A percentile compares a stretch with the other conserved stretches of the same genome.
These are phyloP conservation scores for Anas platyrhynchos DNA, from an alignment of 2,113 vertebrate genomes.

Conservation along the genomic window DNA sequence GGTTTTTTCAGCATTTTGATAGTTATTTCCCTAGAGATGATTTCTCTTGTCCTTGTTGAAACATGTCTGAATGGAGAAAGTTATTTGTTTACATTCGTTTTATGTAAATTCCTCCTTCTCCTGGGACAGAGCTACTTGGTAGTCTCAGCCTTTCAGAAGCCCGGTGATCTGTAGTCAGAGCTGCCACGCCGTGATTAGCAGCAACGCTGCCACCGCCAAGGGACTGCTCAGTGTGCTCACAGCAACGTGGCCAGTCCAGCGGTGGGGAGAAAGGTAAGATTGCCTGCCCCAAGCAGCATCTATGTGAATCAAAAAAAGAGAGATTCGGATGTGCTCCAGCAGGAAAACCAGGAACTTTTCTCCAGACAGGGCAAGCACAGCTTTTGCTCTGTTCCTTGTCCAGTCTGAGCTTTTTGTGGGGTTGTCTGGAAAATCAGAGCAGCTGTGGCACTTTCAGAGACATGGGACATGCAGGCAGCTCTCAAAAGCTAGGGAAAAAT, in stretches of 20 bases:
- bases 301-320: not conserved
- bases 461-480: not conserved
- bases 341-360: not conserved
- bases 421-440: not conserved
- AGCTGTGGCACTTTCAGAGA: not conserved
- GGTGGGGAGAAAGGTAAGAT: not conserved
- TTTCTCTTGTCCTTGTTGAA: not conserved
- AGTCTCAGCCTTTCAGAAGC: not conserved
- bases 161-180: not conserved
- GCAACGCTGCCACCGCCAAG: not conserved
- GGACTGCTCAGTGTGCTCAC: not conserved
- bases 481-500: not conserved
- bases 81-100: not conserved
- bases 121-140: not conserved
- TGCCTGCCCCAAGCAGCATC: not conserved
- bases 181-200: not conserved
- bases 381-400: slow-evolving; percentile 1
- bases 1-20: not conserved
- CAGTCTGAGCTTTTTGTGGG: not conserved
- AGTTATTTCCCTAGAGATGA: not conserved
- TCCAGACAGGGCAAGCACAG: not conserved
- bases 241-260: not conserved
- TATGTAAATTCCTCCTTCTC: not conserved
- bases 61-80: not conserved
- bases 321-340: not conserved